phyloP scores from a whole-genome alignment of 2,797 vertebrate genomes.

The Pipistrellus nathusii region DNA sequence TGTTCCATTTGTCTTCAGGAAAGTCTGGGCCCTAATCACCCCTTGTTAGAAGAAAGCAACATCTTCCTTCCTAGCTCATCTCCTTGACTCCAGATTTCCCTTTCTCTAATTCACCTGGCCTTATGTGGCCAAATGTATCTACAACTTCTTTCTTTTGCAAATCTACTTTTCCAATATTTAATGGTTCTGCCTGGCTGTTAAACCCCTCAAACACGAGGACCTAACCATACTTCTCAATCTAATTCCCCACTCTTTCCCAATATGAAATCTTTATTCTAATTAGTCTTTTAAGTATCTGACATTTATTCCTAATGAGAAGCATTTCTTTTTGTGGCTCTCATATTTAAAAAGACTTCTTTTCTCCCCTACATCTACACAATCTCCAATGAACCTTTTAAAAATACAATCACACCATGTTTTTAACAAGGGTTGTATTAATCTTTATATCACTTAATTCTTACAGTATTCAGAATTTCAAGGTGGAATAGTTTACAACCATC shows the following conservation, averaged over 20 bases:
- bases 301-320: neutral
- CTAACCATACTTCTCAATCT: neutral
- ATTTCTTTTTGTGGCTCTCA: constrained; percentile 5
- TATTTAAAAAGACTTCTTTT: constrained; percentile 36
- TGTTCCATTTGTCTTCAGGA: constrained; percentile 1
- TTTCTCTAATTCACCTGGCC: neutral
- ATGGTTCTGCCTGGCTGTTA: neutral
- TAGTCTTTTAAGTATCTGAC: neutral
- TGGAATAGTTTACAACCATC: neutral
- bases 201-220: neutral
- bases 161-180: neutral
- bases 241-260: neutral
- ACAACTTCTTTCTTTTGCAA: neutral
- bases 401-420: neutral
- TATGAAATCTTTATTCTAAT: neutral
- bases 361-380: neutral
- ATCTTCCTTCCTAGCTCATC: neutral
- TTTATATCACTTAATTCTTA: constrained; percentile 15
- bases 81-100: neutral
- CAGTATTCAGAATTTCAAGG: constrained; percentile 12
- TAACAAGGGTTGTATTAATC: neutral
- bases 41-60: neutral
- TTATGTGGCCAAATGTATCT: neutral
- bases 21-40: neutral
- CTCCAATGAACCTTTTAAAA: neutral